A percentile compares a stretch with the other conserved stretches of the same genome.
These are phyloP conservation scores for Xestia c-nigrum DNA, from an alignment of 2,888 invertebrate genomes.

Conservation along the genomic window DNA sequence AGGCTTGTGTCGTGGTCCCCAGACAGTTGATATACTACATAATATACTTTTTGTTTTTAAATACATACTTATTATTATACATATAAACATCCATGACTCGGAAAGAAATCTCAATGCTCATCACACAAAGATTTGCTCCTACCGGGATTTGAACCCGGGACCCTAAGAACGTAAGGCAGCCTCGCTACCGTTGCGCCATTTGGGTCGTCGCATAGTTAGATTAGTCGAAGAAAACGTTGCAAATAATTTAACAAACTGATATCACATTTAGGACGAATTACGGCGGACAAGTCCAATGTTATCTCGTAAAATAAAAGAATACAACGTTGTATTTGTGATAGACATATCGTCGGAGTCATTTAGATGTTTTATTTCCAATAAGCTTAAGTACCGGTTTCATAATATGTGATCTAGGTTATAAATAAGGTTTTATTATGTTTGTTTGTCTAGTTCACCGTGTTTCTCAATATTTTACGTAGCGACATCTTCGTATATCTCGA, in stretches of 20 bases:
- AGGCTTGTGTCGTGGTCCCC: too few species aligned
- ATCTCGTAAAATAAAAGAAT: slow-evolving; percentile 39
- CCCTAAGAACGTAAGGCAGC: too few species aligned
- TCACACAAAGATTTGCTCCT: too few species aligned
- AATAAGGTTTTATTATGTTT: slow-evolving; percentile 45
- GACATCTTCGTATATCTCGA: slow-evolving; percentile 74
- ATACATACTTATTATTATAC: too few species aligned
- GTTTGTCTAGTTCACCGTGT: slow-evolving; percentile 49
- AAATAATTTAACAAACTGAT: slow-evolving; percentile 42
- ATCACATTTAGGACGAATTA: slow-evolving; percentile 37
- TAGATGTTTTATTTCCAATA: slow-evolving; percentile 52
- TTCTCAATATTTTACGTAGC: slow-evolving; percentile 67
- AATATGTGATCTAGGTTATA: slow-evolving; percentile 43
- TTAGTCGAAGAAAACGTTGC: slow-evolving; percentile 46
- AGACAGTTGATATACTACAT: too few species aligned
- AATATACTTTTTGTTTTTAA: too few species aligned
- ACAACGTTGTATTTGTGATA: slow-evolving; percentile 39
- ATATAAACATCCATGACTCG: too few species aligned
- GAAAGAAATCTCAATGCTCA: too few species aligned
- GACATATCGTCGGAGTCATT: slow-evolving; percentile 27
- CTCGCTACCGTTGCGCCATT: too few species aligned
- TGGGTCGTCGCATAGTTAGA: neutral
- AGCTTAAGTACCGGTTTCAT: slow-evolving; percentile 45
- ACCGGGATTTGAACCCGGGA: too few species aligned
- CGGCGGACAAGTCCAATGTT: slow-evolving; percentile 14